These are phyloP conservation scores for Mechanitis messenoides DNA, from an alignment of 2,888 invertebrate genomes.

Conservation along the genomic window DNA sequence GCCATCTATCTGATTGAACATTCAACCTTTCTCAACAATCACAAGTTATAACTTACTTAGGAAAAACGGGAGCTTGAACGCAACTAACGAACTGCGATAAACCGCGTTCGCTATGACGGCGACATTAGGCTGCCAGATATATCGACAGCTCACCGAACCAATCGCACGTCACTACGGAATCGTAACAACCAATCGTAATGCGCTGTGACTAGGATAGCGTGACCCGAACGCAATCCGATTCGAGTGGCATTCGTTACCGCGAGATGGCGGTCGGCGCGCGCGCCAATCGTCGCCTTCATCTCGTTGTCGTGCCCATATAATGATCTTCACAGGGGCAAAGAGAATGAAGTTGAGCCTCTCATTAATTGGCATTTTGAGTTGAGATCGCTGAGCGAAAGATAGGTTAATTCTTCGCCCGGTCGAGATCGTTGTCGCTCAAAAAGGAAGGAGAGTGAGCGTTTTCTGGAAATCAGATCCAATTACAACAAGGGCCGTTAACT, in stretches of 20 bases:
- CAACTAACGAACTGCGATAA: conserved; percentile 69
- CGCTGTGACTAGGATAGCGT: conserved; percentile 72
- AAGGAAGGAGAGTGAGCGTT: conserved; percentile 73
- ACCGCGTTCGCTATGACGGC: conserved; percentile 65
- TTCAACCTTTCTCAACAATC: conserved; percentile 66
- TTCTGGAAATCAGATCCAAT: conserved; percentile 78
- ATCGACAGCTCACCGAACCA: conserved; percentile 59
- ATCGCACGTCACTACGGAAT: conserved; percentile 65
- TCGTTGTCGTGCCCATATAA: conserved; percentile 76
- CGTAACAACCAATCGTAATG: conserved; percentile 67
- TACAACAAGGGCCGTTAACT: conserved; percentile 72
- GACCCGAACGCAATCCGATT: conserved; percentile 74
- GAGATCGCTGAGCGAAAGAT: conserved; percentile 75
- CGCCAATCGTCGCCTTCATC: conserved; percentile 75
- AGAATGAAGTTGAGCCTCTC: conserved; percentile 77
- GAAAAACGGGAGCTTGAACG: conserved; percentile 65
- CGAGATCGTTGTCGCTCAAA: conserved; percentile 74
- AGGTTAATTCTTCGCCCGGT: conserved; percentile 75
- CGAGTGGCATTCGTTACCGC: conserved; percentile 71
- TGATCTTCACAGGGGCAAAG: conserved; percentile 75
- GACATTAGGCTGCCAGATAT: conserved; percentile 62
- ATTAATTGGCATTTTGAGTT: conserved; percentile 77
- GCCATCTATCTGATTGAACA: conserved; percentile 72
- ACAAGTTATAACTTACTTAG: conserved; percentile 73
- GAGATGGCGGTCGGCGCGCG: conserved; percentile 70